Base-by-base conservation (phyloP, 2,888 invertebrate species). In the Oligia latruncula region DNA sequence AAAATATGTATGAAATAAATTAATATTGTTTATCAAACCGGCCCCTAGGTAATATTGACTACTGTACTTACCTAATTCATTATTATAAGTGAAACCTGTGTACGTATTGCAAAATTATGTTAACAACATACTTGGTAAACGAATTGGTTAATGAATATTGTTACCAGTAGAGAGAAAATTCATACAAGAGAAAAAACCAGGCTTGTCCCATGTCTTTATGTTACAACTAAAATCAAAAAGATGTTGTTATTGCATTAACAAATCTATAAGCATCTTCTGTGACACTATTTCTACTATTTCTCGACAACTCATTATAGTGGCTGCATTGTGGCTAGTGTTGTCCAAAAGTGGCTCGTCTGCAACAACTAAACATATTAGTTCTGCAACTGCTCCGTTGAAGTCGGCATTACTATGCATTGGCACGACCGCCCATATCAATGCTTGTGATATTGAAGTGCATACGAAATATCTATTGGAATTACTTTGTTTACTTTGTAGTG, bases 361-460 rank as follows among this genome's bases (percentile, higher is more conserved):
- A 52, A 2, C 29, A 6, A 4, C 15, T 40, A 55, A 82, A 67
- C 67, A 65, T 71, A 76, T 29, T 81, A 74, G 80, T 80, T 71
- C 74, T 66, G 83, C 83, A 86, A 86, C 77, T 65, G 74, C 17
- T 75, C 67, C 58, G 49, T 71, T 68, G 71, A 83, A 87, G 78
- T 82, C 71, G 62, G 1, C 60, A 89, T 90, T 89, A 88, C 79
- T 90, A 90, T 90, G 90, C 90, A 87, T 79, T 82, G 87, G 80
- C 90, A 90, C 90, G 90, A 77, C 60, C 86, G 23, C 75, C 71
- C 70, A 80, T 83, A 85, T 83, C 89, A 68, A 84, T 86, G 80
- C 71, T 60, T 71, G 78, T 60, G 74, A 72, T 78, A 84, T 76
- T 78, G 71, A 68, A 87, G 77, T 80, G 80, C 74, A 87, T 52